Conservation (phyloP, 2,797 vertebrate species). For the Chelmon rostratus region DNA sequence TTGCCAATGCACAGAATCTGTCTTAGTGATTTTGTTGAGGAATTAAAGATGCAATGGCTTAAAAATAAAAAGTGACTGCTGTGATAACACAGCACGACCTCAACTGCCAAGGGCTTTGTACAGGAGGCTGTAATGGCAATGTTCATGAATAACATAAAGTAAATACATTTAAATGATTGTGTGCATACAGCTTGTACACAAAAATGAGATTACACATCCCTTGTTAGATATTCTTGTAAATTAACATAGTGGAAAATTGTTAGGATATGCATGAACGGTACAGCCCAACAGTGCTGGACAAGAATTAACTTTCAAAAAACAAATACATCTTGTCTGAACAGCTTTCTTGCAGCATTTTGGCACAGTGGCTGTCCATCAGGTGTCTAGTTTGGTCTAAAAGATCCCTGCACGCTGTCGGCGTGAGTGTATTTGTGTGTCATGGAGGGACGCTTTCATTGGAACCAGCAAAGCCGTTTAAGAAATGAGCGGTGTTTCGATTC, state of each 20-base stretch:
- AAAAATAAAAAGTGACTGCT: background rate
- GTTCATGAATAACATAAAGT: background rate
- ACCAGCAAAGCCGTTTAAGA: conserved; percentile 35
- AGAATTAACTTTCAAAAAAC: background rate
- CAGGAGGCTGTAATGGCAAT: background rate
- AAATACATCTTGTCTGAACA: conserved; percentile 2
- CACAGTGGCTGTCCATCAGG: conserved; percentile 43
- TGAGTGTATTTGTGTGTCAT: conserved; percentile 9
- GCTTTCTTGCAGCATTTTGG: conserved; percentile 30
- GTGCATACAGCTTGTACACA: background rate
- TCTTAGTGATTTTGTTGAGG: background rate
- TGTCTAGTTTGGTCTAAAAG: conserved; percentile 51
- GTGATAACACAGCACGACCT: background rate
- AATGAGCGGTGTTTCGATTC: conserved; percentile 28
- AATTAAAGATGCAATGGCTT: background rate
- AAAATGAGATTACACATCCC: background rate
- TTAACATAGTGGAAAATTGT: background rate
- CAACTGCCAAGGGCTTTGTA: background rate
- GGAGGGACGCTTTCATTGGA: conserved; percentile 30
- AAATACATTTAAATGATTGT: background rate
- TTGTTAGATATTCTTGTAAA: background rate
- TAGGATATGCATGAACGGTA: background rate
- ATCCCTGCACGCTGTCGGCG: too few species aligned
- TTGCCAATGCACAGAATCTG: background rate
- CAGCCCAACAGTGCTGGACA: background rate